Evolutionary conservation across 2,113 vertebrate species (phyloP), one percentile per base, ranked within the genome.

Genomic region (Etheostoma spectabile): DNA sequence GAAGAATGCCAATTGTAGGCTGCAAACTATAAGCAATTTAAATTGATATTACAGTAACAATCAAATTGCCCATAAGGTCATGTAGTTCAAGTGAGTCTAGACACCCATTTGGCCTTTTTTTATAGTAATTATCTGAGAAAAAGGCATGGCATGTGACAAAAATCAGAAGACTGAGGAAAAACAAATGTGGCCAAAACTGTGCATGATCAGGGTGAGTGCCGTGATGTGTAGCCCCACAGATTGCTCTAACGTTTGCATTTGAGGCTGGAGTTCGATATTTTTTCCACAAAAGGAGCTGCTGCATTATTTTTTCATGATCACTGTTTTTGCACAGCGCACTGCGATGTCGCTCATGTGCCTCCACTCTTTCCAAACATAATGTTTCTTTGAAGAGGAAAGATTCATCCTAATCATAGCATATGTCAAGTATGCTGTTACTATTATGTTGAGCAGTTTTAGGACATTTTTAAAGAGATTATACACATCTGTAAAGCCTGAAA

Each of bases 281-380:
- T 72, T 19, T 0, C 72, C 59, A 55, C 72, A 30, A 70, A 74
- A 72, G 53, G 24, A 67, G 55, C 74, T 22, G 55, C 52, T 46
- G 57, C 61, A 72, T 85, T 77, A 42, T 68, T 73, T 70, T 79
- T 75, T 77, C 51, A 72, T 66, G 10, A 79, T 77, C 2, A 6
- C 49, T 16, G 53, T 38, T 27, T 27, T 42, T 22, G 27, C 27
- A 38, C 55, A 21, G n/a, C 8, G 1, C 24, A 2, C 64, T 7
- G 6, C 15, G 7, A 55, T 63, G 42, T 6, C 0, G 0, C 67
- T 69, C 21, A n/a, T 56, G 27, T 16, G 59, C 38, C 42, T 3
- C 13, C 8, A 18, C 18, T 35, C 27, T 56, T 59, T 67, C 24
- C 27, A 62, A 46, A 61, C 33, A 65, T 33, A 0, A 22, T 64